Evolutionary conservation across 2,888 invertebrate species (phyloP).

Genomic region (Brachylomia viminalis): DNA sequence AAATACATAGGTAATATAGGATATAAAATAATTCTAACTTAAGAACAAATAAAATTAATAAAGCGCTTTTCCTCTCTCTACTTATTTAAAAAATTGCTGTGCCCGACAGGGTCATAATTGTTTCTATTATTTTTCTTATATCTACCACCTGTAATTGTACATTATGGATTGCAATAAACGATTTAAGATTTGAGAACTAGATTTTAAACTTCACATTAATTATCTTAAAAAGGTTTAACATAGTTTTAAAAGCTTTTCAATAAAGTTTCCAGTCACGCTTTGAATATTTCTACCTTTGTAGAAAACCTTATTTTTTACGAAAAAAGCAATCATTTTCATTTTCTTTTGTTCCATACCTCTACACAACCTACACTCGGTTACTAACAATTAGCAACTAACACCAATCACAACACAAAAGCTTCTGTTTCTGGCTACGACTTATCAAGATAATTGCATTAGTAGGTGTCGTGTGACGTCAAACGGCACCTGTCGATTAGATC

Average conservation of each 20-base stretch:
- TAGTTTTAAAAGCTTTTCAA: background rate
- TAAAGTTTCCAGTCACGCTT: background rate
- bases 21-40: too few species aligned
- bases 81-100: too few species aligned
- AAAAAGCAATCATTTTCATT: too few species aligned
- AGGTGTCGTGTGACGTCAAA: constrained; percentile 50
- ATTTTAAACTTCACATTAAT: background rate
- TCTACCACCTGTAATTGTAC: too few species aligned
- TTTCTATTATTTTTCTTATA: too few species aligned
- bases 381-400: background rate
- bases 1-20: too few species aligned
- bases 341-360: too few species aligned
- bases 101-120: too few species aligned
- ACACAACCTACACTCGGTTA: background rate
- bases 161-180: too few species aligned
- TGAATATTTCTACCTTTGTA: background rate
- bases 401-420: constrained; percentile 13
- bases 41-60: too few species aligned
- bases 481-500: constrained; percentile 48
- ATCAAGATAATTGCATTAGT: constrained; percentile 59
- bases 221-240: background rate
- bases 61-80: too few species aligned
- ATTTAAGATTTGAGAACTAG: too few species aligned
- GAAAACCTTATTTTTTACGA: background rate
- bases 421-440: constrained; percentile 20